Base-by-base conservation (phyloP, 2,797 vertebrate species). In the Coracias cyanogaster region DNA sequence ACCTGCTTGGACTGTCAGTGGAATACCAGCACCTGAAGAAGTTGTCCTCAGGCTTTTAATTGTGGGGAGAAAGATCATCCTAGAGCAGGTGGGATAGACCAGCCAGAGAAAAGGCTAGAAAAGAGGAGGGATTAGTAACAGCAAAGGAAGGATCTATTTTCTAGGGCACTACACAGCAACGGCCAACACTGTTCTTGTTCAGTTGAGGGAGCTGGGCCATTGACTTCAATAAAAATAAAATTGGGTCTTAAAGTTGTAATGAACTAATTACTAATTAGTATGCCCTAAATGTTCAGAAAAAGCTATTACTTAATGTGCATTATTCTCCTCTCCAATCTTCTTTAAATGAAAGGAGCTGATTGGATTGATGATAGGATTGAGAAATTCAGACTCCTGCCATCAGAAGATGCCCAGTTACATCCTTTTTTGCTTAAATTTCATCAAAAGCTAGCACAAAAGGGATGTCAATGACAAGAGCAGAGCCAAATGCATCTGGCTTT, bases 401-500 rank as follows among this genome's bases (percentile, higher is more conserved):
- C 62, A 65, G 82, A 94, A 82, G 91, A 91, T 80, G 80, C 77
- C 72, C 87, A 52, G 58, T 93, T 73, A 66, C 62, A 49, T 64
- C 72, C 20, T 70, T 93, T 88, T 94, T 78, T 71, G 51, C 62
- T 79, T 45, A 79, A 90, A 93, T 84, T 74, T 41, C 84, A 91
- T 52, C 87, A 94, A 70, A 94, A 95, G 45, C 85, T 9, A 84
- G 37, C 51, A 96, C 80, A 77, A 94, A 94, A 89, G 82, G 82
- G 70, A 88, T 86, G 77, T 70, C 93, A 90, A 5, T 57, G 90
- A 81, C 91, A 58, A 83, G 69, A 72, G 52, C 37, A 83, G 51
- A 95, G 95, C 86, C 87, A 94, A 93, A 82, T 21, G 62, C 86
- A 96, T 93, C 94, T 95, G 81, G 81, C 82, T 96, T 91, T 57